phyloP scores from a whole-genome alignment of 2,113 vertebrate species.

The Syngnathoides biaculeatus region DNA sequence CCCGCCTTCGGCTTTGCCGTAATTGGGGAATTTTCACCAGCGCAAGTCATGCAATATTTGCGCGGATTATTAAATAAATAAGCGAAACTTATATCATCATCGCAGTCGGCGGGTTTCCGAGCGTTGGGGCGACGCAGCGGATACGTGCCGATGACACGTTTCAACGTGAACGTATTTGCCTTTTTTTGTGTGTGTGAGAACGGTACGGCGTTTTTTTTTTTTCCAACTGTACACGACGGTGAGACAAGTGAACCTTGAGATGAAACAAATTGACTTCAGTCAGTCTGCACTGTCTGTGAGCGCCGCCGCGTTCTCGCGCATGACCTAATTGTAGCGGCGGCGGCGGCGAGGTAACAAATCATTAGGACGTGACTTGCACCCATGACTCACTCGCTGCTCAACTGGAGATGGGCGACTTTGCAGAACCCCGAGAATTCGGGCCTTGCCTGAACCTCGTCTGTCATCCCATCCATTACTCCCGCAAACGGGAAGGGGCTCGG shows the following conservation, averaged over 20 bases:
- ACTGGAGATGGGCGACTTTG: conserved; percentile 10
- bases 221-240: neutral
- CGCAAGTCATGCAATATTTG: conserved; percentile 9
- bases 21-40: conserved; percentile 42
- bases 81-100: neutral
- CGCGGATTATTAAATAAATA: neutral
- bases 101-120: neutral
- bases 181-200: neutral
- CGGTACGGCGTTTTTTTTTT: neutral
- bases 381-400: conserved; percentile 4
- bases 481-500: no score
- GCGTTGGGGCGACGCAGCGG: neutral
- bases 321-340: conserved; percentile 34
- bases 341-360: neutral
- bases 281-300: neutral
- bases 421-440: conserved; percentile 22
- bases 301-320: neutral
- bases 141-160: conserved; percentile 24
- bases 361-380: conserved; percentile 9
- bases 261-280: neutral
- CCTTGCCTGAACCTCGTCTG: no score
- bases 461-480: no score
- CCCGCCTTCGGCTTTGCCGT: conserved; percentile 31
- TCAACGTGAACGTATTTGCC: conserved; percentile 12
- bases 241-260: neutral